Conservation (phyloP, 1,140 invertebrate genomes). For the Chironomus striatipennis region DNA sequence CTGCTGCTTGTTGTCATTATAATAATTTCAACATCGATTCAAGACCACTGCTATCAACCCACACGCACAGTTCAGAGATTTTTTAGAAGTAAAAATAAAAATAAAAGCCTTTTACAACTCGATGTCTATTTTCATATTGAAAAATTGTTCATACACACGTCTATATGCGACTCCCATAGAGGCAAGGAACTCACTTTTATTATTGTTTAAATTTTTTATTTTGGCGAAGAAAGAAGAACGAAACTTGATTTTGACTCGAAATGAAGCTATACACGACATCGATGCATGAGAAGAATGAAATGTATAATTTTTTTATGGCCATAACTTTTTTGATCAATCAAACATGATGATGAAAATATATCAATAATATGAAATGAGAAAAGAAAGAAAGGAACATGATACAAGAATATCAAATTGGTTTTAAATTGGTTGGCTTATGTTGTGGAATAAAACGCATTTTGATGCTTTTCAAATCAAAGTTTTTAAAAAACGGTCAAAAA, state of each 20-base stretch:
- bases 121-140: not conserved
- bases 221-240: not conserved
- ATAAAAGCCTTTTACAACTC: not conserved
- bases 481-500: no score
- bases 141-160: no score
- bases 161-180: not conserved
- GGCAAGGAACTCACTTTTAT: not conserved
- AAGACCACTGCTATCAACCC: slow-evolving; percentile 20
- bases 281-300: slow-evolving; percentile 10
- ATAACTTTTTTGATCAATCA: not conserved
- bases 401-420: no score
- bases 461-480: no score
- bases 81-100: no score
- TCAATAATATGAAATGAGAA: not conserved
- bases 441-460: no score
- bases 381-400: no score
- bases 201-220: not conserved
- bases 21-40: slow-evolving; percentile 20
- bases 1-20: slow-evolving; percentile 5
- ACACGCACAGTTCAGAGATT: slow-evolving; percentile 4
- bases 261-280: not conserved
- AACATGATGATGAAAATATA: slow-evolving; percentile 4
- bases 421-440: no score
- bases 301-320: not conserved
- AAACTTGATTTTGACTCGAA: slow-evolving; percentile 5